Evolutionary conservation across 2,113 vertebrate genomes (phyloP), one percentile per base, ranked within the genome.

Genomic region (Hippocampus mohnikei): DNA sequence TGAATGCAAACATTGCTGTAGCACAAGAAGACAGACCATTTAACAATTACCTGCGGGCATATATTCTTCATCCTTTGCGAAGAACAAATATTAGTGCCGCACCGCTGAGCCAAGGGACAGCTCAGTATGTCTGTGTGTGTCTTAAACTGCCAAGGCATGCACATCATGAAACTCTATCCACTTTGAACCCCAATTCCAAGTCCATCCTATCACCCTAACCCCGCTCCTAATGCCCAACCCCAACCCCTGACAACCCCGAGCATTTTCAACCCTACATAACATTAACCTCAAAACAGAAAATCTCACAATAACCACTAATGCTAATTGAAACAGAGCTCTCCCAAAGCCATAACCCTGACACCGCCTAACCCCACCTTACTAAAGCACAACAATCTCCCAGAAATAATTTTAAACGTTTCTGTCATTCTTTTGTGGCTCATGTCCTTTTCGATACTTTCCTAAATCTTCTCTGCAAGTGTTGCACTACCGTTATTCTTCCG

Each of bases 401-500:
- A 41, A 75, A 66, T 37, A 37, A 5, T 37, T 37, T 37, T 0
- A 5, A 37, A 37, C 6, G 2, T 50, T 40, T 56, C n/a, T 73
- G 61, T 64, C 40, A 15, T 76, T 41, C 29, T 58, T 76, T 73
- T 72, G 37, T 33, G n/a, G 73, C 48, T 20, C 64, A 13, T 59
- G 29, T 72, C 70, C 44, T 42, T 60, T 53, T 25, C 25, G 73
- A 82, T 71, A 72, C 72, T 58, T 77, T 65, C 61, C 46, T 79
- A 82, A 84, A 75, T 72, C 63, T 67, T 79, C 84, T 81, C 74
- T 82, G 66, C 66, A 67, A 78, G 67, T 68, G 60, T 78, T 79
- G 76, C 63, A 81, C 81, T 83, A 83, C 75, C 5, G 91, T 90
- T 37, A 85, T 82, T 73, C 81, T 88, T 80, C 76, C 84, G 83